Conservation (phyloP, 2,888 invertebrate genomes). For the Drosophila setosimentum region DNA sequence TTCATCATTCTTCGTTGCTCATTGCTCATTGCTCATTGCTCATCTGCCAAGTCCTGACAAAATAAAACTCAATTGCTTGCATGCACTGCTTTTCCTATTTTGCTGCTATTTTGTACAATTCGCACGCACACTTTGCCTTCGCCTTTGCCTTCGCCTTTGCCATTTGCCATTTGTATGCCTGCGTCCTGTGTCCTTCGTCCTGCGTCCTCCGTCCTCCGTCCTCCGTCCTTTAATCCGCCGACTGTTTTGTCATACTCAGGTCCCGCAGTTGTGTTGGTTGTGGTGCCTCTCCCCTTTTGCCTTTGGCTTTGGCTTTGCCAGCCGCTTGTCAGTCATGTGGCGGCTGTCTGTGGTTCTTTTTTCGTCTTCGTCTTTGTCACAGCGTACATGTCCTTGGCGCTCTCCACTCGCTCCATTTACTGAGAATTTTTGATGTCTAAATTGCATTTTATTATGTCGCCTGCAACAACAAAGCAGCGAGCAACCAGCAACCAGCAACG, state of each 20-base stretch:
- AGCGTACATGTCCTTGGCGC: slow-evolving; percentile 29
- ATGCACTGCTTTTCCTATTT: slow-evolving; percentile 51
- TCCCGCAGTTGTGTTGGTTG: neutral
- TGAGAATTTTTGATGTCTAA: slow-evolving; percentile 81
- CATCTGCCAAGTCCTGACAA: slow-evolving; percentile 48
- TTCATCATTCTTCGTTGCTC: slow-evolving; percentile 44
- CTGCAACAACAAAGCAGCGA: slow-evolving; percentile 55
- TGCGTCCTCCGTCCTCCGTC: neutral
- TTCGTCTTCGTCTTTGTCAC: neutral
- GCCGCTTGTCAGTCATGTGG: slow-evolving; percentile 68
- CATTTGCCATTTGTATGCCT: slow-evolving; percentile 29
- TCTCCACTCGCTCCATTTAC: slow-evolving; percentile 73
- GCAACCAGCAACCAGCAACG: slow-evolving; percentile 1
- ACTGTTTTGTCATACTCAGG: slow-evolving; percentile 40
- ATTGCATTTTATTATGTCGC: slow-evolving; percentile 82
- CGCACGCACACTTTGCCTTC: slow-evolving; percentile 14
- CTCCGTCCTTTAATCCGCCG: slow-evolving; percentile 31
- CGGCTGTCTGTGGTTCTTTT: slow-evolving; percentile 58
- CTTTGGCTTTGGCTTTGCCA: slow-evolving; percentile 47
- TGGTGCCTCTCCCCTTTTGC: slow-evolving; percentile 7
- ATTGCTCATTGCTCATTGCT: slow-evolving; percentile 31
- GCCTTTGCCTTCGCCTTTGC: slow-evolving; percentile 20
- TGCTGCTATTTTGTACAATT: slow-evolving; percentile 31
- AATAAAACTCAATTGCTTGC: slow-evolving; percentile 68
- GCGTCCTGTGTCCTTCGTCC: slow-evolving; percentile 16